phyloP scores from a whole-genome alignment of 2,888 invertebrate species.

The Morpho deidamia region DNA sequence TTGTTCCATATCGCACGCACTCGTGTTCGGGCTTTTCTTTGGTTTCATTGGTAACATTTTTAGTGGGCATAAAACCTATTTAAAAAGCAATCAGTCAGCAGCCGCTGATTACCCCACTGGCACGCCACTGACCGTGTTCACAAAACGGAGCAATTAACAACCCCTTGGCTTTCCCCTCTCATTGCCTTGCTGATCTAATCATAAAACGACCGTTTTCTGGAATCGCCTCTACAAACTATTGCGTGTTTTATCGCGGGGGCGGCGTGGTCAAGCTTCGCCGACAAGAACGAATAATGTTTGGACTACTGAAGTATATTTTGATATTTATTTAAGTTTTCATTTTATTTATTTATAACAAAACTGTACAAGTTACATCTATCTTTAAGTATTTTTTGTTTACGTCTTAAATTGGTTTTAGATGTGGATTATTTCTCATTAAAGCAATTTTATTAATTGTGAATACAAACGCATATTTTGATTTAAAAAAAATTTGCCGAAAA shows the following conservation, averaged over 20 bases:
- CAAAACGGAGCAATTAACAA: conserved; percentile 78
- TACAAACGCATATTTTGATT: no score
- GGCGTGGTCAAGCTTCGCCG: conserved; percentile 24
- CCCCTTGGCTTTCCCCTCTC: conserved; percentile 48
- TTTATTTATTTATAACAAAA: no score
- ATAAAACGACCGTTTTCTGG: conserved; percentile 78
- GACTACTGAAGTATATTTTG: conserved; percentile 11
- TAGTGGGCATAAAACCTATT: conserved; percentile 76
- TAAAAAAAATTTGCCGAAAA: no score
- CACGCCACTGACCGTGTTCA: conserved; percentile 76
- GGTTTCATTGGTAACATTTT: conserved; percentile 69
- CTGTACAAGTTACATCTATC: no score
- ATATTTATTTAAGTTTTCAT: no score
- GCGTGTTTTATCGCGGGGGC: conserved; percentile 51
- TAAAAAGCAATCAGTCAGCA: conserved; percentile 78
- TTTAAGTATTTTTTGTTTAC: conserved; percentile 17
- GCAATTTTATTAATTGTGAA: no score
- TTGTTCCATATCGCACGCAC: conserved; percentile 40
- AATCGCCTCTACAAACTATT: conserved; percentile 74
- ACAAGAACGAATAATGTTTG: conserved; percentile 23
- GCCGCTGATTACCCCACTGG: conserved; percentile 70
- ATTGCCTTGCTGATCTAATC: conserved; percentile 66
- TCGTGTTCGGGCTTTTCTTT: conserved; percentile 46
- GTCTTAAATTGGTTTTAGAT: conserved; percentile 4
- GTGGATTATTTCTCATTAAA: no score